These are phyloP conservation scores for Dicrostonyx torquatus DNA, from an alignment of 2,797 vertebrate genomes.

Conservation along the genomic window DNA sequence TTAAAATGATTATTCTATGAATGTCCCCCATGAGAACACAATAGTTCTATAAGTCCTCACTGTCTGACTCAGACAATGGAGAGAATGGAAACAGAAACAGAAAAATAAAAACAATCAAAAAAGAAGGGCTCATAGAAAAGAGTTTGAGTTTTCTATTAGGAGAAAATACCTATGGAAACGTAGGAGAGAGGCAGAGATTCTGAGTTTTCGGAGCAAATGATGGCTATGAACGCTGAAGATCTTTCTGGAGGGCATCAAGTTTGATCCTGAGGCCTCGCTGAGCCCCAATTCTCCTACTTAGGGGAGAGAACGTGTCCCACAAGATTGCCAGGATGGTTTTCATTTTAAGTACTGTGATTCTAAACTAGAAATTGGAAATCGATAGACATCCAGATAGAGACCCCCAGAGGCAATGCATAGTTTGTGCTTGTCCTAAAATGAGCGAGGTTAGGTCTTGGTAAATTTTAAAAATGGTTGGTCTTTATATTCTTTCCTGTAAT, in stretches of 20 bases:
- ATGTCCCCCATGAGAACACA: background rate
- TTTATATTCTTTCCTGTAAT: background rate
- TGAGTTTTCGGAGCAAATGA: background rate
- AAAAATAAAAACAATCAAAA: background rate
- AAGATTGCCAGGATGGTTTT: background rate
- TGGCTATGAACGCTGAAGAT: background rate
- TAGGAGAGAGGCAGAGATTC: no score
- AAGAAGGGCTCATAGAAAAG: background rate
- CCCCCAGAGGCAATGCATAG: background rate
- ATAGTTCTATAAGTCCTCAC: background rate
- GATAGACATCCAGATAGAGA: background rate
- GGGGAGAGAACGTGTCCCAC: background rate
- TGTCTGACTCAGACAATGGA: background rate
- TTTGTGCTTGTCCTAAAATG: background rate
- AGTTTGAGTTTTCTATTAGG: conserved; percentile 28
- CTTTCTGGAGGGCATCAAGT: background rate
- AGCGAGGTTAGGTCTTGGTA: background rate
- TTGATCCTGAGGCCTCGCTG: conserved; percentile 2
- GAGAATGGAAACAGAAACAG: background rate
- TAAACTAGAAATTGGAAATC: conserved; percentile 8
- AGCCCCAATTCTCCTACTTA: background rate
- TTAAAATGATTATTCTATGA: conserved; percentile 10
- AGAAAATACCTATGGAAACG: background rate
- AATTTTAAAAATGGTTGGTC: background rate
- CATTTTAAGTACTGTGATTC: background rate